These are phyloP conservation scores for Actenoides lindsayi DNA, from an alignment of 2,113 vertebrate species.

Conservation along the genomic window DNA sequence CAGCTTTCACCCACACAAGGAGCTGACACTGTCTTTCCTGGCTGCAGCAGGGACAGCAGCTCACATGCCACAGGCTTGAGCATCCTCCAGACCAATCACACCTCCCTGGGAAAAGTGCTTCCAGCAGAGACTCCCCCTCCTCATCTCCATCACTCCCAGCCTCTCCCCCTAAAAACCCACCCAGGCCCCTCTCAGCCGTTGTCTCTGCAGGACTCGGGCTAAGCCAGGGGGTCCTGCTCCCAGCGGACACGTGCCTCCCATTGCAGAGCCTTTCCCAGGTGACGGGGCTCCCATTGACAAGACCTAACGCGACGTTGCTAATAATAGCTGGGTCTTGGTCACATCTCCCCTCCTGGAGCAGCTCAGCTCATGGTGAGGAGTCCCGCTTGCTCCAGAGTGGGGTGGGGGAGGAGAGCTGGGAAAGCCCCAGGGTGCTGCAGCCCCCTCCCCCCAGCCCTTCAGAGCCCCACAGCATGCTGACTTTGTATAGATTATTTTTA, in stretches of 20 bases:
- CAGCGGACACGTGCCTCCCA: background rate
- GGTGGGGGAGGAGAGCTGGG: background rate
- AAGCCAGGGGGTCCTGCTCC: background rate
- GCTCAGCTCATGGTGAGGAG: background rate
- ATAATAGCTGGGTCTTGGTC: background rate
- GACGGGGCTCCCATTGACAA: slow-evolving; percentile 3
- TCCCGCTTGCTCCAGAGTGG: background rate
- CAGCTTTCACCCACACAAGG: background rate
- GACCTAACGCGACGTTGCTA: background rate
- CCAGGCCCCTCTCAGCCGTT: background rate
- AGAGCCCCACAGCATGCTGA: background rate
- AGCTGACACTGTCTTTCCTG: background rate
- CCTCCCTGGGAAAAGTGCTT: background rate
- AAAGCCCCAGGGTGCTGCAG: background rate
- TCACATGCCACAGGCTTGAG: fast-evolving
- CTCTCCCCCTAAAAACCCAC: background rate
- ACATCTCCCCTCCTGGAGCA: background rate
- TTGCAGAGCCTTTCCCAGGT: background rate
- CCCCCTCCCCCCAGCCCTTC: background rate
- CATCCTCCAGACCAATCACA: background rate
- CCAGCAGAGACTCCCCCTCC: background rate
- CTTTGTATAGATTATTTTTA: background rate
- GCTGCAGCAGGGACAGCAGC: background rate
- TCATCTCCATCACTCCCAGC: fast-evolving
- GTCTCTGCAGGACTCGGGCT: background rate